Percentiles rank a stretch among this genome's conserved stretches.
phyloP scores from a whole-genome alignment of 2,888 invertebrate species.

The Coelinius sp. region DNA sequence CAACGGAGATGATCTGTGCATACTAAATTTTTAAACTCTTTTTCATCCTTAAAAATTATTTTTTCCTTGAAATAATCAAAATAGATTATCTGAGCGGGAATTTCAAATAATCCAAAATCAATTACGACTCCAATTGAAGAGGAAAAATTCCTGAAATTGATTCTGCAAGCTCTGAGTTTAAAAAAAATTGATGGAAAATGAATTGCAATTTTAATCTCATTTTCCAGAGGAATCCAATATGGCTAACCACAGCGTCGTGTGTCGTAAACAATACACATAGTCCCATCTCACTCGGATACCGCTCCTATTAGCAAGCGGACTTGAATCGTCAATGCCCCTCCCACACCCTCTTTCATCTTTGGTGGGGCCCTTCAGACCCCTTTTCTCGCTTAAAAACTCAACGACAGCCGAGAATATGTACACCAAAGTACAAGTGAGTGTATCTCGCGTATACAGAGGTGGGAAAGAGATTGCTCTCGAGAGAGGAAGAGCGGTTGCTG shows the following conservation, averaged over 20 bases:
- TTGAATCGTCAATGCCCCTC: not conserved
- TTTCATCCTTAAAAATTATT: not conserved
- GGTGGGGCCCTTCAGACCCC: not conserved
- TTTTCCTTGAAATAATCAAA: not conserved
- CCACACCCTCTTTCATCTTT: conserved; percentile 8
- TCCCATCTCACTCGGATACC: conserved; percentile 15
- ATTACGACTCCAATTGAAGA: not conserved
- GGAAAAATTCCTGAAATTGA: no score
- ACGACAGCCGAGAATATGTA: conserved; percentile 7
- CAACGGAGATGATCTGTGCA: not conserved
- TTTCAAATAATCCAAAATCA: not conserved
- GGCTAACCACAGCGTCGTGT: conserved; percentile 54
- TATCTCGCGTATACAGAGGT: not conserved
- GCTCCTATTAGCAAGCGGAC: conserved; percentile 6
- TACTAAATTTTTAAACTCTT: not conserved
- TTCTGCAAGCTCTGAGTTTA: no score
- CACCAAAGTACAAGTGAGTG: not conserved
- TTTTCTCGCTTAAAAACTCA: conserved; percentile 37
- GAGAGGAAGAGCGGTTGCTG: not conserved
- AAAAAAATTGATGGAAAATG: no score
- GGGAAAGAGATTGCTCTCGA: conserved; percentile 22
- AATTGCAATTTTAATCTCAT: conserved; percentile 63
- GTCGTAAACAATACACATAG: conserved; percentile 60
- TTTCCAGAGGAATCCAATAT: conserved; percentile 61
- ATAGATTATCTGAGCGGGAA: not conserved